These are phyloP conservation scores for Sylvia borin DNA, from an alignment of 2,797 vertebrate species.

Conservation along the genomic window DNA sequence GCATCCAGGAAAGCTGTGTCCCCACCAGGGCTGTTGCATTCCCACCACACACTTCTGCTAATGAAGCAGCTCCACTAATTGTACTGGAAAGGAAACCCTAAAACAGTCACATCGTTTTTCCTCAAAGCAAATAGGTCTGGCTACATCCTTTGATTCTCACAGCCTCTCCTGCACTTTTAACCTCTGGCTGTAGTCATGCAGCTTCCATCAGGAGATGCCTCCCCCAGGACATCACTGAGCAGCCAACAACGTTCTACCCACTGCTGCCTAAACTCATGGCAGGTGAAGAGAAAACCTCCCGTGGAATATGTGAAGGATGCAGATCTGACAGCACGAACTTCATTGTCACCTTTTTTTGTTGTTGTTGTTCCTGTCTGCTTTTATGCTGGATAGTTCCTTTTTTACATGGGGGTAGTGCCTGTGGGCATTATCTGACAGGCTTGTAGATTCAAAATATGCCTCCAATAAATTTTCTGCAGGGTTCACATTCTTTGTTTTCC, in stretches of 20 bases:
- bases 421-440: background rate
- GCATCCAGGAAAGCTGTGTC: background rate
- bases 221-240: background rate
- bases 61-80: slow-evolving; percentile 12
- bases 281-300: slow-evolving; percentile 34
- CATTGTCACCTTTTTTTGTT: background rate
- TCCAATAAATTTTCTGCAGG: background rate
- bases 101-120: background rate
- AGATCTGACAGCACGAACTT: background rate
- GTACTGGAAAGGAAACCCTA: background rate
- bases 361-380: background rate
- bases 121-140: background rate
- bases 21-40: background rate
- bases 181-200: background rate
- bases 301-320: background rate
- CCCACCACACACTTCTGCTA: slow-evolving; percentile 17
- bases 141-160: background rate
- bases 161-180: background rate
- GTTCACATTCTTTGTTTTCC: background rate
- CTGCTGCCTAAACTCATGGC: background rate
- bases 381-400: background rate
- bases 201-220: background rate
- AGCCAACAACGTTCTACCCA: background rate
- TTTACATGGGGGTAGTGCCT: background rate
- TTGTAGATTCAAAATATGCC: background rate